phyloP scores from a whole-genome alignment of 2,797 vertebrate genomes.

The Pempheris klunzingeri region DNA sequence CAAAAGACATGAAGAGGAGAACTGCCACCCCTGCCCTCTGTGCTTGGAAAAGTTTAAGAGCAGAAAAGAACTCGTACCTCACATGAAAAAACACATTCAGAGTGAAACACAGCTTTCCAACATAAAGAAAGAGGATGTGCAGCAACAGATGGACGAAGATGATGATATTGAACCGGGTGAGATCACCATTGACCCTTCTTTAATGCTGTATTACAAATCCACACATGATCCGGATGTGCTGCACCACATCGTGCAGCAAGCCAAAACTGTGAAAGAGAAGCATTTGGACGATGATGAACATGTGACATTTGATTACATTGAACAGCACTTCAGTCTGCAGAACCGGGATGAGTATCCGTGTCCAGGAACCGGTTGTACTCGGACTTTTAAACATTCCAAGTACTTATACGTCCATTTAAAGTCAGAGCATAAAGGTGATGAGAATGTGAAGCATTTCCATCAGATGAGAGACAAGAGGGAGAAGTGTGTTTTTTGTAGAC shows the following conservation, averaged over 20 bases:
- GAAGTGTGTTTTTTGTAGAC: slow-evolving; percentile 94
- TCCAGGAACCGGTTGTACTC: slow-evolving; percentile 92
- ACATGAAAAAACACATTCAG: slow-evolving; percentile 93
- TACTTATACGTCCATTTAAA: slow-evolving; percentile 96
- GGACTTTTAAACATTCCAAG: slow-evolving; percentile 96
- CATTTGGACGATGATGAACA: slow-evolving; percentile 83
- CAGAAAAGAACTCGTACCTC: slow-evolving; percentile 92
- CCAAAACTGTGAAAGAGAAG: slow-evolving; percentile 77
- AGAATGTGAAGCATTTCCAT: slow-evolving; percentile 95
- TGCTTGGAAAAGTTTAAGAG: slow-evolving; percentile 92
- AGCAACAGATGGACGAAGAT: slow-evolving; percentile 71
- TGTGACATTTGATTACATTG: slow-evolving; percentile 93
- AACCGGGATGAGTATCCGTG: slow-evolving; percentile 95
- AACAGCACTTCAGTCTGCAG: slow-evolving; percentile 90
- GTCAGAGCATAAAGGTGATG: slow-evolving; percentile 92
- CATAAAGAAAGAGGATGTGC: slow-evolving; percentile 82
- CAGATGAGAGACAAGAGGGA: slow-evolving; percentile 95
- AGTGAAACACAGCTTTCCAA: slow-evolving; percentile 83
- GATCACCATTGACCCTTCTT: slow-evolving; percentile 84
- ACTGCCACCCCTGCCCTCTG: slow-evolving; percentile 90
- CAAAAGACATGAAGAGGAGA: slow-evolving; percentile 92
- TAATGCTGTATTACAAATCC: slow-evolving; percentile 86
- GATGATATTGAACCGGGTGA: slow-evolving; percentile 85
- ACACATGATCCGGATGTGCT: slow-evolving; percentile 84
- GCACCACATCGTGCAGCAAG: slow-evolving; percentile 83